phyloP scores from a whole-genome alignment of 2,888 invertebrate species.

The Neoascia interrupta region DNA sequence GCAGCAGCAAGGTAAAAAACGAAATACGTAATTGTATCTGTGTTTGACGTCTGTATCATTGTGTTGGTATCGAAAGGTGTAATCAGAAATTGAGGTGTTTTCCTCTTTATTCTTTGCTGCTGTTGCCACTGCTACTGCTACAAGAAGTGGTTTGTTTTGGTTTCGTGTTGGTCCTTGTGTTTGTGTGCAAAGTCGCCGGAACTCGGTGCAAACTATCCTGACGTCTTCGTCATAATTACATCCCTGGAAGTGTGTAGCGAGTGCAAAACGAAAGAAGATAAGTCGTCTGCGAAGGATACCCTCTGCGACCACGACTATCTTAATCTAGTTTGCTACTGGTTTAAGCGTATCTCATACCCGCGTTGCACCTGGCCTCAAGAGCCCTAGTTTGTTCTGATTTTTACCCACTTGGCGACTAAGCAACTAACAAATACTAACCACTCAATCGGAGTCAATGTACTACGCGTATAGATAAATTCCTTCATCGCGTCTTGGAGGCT shows the following conservation, averaged over 20 bases:
- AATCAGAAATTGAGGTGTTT: constrained; percentile 48
- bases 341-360: constrained; percentile 13
- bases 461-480: constrained; percentile 44
- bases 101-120: constrained; percentile 9
- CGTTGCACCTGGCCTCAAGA: constrained; percentile 53
- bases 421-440: constrained; percentile 12
- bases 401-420: neutral
- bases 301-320: constrained; percentile 19
- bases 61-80: constrained; percentile 38
- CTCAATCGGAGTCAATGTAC: constrained; percentile 60
- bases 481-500: neutral
- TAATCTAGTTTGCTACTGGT: constrained; percentile 61
- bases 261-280: neutral
- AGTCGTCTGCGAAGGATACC: constrained; percentile 16
- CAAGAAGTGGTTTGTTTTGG: constrained; percentile 51
- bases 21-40: constrained; percentile 4
- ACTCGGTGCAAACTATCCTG: neutral
- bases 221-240: constrained; percentile 42
- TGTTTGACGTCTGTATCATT: neutral
- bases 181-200: neutral
- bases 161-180: neutral
- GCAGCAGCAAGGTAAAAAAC: constrained; percentile 33
- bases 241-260: neutral
- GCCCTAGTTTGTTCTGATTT: constrained; percentile 44
- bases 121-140: constrained; percentile 15